A percentile compares a stretch with the other conserved stretches of the same genome.
phyloP scores from a whole-genome alignment of 2,888 invertebrate genomes.

The Endomychus coccineus region DNA sequence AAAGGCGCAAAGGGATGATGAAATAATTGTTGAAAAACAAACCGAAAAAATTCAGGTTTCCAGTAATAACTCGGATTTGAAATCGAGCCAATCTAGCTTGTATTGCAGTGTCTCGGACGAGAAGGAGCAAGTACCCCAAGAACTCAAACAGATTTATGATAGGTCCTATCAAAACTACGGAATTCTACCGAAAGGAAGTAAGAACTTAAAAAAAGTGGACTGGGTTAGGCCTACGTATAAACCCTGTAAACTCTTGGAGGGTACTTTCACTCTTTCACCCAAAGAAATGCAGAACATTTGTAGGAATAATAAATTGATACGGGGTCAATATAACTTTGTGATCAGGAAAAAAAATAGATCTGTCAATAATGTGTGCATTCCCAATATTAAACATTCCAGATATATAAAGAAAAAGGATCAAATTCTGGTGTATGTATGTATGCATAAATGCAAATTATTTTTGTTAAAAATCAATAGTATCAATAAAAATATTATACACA shows the following conservation, averaged over 20 bases:
- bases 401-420: background rate
- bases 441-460: too few relatives aligned
- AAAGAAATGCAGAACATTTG: background rate
- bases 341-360: background rate
- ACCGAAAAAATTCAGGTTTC: too few relatives aligned
- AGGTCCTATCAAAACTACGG: too few relatives aligned
- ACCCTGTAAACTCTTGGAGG: background rate
- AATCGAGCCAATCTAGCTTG: too few relatives aligned
- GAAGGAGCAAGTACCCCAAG: too few relatives aligned
- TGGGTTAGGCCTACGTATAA: background rate
- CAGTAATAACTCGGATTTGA: too few relatives aligned
- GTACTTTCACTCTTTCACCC: background rate
- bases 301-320: background rate
- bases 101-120: too few relatives aligned
- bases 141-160: too few relatives aligned
- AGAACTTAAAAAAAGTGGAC: background rate
- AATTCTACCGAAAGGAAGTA: background rate
- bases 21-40: too few relatives aligned
- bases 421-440: background rate
- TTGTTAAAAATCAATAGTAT: too few relatives aligned
- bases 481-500: background rate
- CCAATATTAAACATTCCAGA: background rate
- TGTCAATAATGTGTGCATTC: constrained; percentile 1
- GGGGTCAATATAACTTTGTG: background rate
- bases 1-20: too few relatives aligned